A percentile compares a stretch with the other conserved stretches of the same genome.
Evolutionary conservation across 1,140 invertebrate genomes (phyloP).

Genomic region (Tachypleus tridentatus): DNA sequence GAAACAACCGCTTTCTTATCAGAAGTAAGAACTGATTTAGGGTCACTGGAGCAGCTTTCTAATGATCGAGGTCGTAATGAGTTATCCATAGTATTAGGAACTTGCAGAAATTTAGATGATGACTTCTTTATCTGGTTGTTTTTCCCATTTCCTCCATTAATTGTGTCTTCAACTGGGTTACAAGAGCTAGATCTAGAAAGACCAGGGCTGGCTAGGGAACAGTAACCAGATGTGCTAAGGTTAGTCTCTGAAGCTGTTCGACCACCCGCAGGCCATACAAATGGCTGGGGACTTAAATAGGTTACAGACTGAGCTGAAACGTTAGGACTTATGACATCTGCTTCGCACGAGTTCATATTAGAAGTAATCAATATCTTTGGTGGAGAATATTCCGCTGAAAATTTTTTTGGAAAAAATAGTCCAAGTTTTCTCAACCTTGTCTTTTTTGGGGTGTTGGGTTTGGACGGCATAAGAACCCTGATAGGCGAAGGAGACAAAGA

Average conservation of each 20-base stretch:
- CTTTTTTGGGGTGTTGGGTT: too few relatives aligned
- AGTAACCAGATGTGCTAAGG: conserved; percentile 63
- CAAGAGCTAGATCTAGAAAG: conserved; percentile 60
- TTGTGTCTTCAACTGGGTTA: conserved; percentile 39
- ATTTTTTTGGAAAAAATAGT: conserved; percentile 13
- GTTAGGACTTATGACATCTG: conserved; percentile 44
- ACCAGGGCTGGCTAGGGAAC: conserved; percentile 62
- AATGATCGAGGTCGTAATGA: too few relatives aligned
- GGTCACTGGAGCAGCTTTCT: too few relatives aligned
- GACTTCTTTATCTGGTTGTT: too few relatives aligned
- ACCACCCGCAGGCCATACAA: conserved; percentile 50
- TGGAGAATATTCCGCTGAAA: conserved; percentile 50
- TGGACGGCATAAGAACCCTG: too few relatives aligned
- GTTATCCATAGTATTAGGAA: too few relatives aligned
- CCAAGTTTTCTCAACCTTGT: too few relatives aligned
- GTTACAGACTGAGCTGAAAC: conserved; percentile 15
- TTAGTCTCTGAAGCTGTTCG: conserved; percentile 61
- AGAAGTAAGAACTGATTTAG: too few relatives aligned
- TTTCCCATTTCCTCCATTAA: too few relatives aligned
- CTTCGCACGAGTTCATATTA: conserved; percentile 56
- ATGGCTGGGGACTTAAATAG: conserved; percentile 60
- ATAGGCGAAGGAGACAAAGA: too few relatives aligned
- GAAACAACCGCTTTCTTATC: too few relatives aligned
- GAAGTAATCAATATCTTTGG: conserved; percentile 60
- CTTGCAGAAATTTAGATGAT: too few relatives aligned